Evolutionary conservation across 2,113 vertebrate species (phyloP).

Genomic region (Phaethornis superciliosus): DNA sequence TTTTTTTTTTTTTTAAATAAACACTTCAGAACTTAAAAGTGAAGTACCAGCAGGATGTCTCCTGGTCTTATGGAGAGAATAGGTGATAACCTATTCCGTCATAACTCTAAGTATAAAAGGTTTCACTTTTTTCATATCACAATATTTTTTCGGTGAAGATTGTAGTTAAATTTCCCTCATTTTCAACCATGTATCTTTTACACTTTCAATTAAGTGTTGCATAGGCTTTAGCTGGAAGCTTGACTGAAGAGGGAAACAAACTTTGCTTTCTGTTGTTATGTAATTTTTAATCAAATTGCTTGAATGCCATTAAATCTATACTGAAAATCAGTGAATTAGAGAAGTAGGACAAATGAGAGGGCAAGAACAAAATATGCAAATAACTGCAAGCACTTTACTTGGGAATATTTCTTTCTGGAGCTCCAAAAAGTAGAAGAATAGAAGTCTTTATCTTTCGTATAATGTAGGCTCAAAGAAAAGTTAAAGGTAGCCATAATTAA

Average conservation of each 20-base stretch:
- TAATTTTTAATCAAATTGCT: neutral
- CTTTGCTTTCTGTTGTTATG: neutral
- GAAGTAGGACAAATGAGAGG: neutral
- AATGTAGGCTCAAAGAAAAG: neutral
- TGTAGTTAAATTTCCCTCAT: neutral
- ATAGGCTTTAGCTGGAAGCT: neutral
- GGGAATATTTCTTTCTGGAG: neutral
- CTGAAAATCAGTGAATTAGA: neutral
- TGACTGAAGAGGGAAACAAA: neutral
- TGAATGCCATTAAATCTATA: neutral
- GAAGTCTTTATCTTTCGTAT: neutral
- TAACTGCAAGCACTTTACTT: neutral
- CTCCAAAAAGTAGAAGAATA: neutral
- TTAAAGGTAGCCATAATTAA: neutral
- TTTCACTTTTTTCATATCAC: neutral
- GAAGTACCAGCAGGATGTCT: neutral
- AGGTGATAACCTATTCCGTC: neutral
- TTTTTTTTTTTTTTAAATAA: neutral
- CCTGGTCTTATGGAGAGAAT: neutral
- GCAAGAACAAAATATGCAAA: neutral
- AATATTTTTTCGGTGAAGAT: neutral
- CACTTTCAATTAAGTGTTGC: neutral
- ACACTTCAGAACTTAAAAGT: neutral
- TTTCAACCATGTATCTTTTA: neutral
- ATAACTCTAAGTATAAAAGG: neutral